A percentile compares a stretch with the other conserved stretches of the same genome.
Conservation (phyloP, 1,140 invertebrate species). For the Diachasmimorpha longicaudata region DNA sequence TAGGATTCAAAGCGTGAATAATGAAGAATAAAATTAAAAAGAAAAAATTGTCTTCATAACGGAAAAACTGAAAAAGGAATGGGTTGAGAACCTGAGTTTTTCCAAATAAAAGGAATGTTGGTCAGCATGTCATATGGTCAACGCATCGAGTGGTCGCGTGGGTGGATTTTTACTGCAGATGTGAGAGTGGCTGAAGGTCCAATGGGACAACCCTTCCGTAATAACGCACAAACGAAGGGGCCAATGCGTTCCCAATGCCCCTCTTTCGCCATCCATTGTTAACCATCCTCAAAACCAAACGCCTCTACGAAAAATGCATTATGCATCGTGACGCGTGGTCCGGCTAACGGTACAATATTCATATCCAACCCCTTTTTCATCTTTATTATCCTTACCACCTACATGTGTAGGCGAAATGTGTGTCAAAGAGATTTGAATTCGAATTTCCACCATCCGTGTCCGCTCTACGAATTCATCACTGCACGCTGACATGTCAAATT, state of each 20-base stretch:
- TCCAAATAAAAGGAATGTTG: conserved; percentile 49
- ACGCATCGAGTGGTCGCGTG: conserved; percentile 48
- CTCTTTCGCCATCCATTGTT: conserved; percentile 15
- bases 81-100: conserved; percentile 42
- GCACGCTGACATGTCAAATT: conserved; percentile 27
- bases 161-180: conserved; percentile 53
- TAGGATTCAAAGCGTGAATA: too few species aligned
- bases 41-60: too few species aligned
- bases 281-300: background rate
- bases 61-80: background rate
- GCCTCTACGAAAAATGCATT: conserved; percentile 24
- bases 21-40: too few species aligned
- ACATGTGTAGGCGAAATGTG: conserved; percentile 40
- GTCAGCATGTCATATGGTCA: conserved; percentile 65
- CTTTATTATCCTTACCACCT: conserved; percentile 9
- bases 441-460: conserved; percentile 11
- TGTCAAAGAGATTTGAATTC: conserved; percentile 29
- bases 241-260: conserved; percentile 34
- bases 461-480: conserved; percentile 19
- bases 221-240: conserved; percentile 52
- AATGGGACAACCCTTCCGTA: conserved; percentile 57
- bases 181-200: conserved; percentile 32
- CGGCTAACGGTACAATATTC: conserved; percentile 49
- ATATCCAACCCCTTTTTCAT: background rate
- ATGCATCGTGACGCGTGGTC: conserved; percentile 32